Evolutionary conservation across 2,113 vertebrate genomes (phyloP).

Genomic region (Chloropsis hardwickii): DNA sequence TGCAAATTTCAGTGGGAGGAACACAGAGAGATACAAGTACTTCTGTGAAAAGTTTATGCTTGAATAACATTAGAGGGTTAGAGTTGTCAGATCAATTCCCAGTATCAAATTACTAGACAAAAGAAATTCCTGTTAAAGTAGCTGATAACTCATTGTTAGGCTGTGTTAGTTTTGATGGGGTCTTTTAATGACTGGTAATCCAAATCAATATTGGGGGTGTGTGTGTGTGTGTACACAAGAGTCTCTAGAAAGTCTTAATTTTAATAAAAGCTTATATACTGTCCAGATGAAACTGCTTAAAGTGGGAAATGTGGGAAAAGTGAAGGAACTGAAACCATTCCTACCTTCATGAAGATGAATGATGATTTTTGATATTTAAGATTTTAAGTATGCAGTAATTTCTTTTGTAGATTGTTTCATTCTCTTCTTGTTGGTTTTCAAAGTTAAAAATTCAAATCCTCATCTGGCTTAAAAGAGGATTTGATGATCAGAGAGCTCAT

Average conservation of each 20-base stretch:
- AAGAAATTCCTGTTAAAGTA: neutral
- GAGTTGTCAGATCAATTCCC: conserved; percentile 11
- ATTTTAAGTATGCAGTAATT: neutral
- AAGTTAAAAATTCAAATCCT: neutral
- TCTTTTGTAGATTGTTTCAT: neutral
- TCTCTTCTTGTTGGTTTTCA: neutral
- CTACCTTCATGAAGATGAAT: neutral
- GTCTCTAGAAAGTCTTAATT: neutral
- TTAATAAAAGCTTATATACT: neutral
- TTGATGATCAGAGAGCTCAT: neutral
- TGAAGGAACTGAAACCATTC: neutral
- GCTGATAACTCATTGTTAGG: neutral
- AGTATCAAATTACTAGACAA: neutral
- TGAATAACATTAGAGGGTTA: neutral
- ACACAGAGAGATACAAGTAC: neutral
- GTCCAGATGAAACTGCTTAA: neutral
- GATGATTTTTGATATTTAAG: neutral
- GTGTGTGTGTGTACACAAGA: neutral
- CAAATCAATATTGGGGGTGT: neutral
- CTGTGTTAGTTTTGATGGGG: neutral
- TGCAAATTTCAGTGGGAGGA: neutral
- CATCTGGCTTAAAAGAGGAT: neutral
- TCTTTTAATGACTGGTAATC: neutral
- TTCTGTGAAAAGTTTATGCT: neutral
- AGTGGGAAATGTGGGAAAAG: neutral